Conservation (phyloP, 2,797 vertebrate genomes). For the Helicolenus hilgendorfi region DNA sequence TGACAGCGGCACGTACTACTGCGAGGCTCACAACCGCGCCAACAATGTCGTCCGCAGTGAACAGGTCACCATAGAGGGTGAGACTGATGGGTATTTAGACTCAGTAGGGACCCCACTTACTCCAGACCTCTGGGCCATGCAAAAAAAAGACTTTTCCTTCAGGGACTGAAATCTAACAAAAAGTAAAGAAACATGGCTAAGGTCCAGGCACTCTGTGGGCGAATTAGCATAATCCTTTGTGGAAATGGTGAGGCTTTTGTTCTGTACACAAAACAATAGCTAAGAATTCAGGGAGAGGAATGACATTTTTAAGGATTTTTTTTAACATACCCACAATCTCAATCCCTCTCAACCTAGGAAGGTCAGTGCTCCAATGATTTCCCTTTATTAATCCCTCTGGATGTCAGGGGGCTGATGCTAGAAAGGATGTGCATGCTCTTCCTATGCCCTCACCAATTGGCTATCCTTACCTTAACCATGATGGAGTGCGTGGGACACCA, state of each 20-base stretch:
- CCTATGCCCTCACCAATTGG: neutral
- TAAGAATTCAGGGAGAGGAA: no score
- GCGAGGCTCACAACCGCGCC: slow-evolving; percentile 80
- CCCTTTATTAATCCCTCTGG: neutral
- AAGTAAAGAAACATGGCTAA: neutral
- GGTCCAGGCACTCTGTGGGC: neutral
- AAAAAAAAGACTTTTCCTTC: neutral
- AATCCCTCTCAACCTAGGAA: neutral
- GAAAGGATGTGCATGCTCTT: neutral
- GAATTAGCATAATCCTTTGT: neutral
- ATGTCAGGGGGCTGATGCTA: neutral
- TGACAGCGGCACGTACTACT: slow-evolving; percentile 84
- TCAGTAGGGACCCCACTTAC: neutral
- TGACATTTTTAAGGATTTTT: neutral
- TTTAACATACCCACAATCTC: neutral
- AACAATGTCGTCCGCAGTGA: slow-evolving; percentile 46
- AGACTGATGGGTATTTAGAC: slow-evolving; percentile 8
- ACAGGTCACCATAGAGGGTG: slow-evolving; percentile 64
- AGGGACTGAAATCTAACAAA: neutral
- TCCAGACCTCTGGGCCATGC: neutral
- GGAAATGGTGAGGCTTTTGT: neutral
- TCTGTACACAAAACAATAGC: neutral
- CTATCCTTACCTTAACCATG: no score
- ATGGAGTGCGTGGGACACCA: no score
- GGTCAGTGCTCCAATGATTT: neutral